Evolutionary conservation across 2,888 invertebrate species (phyloP), one percentile per base, ranked within the genome.

Genomic region (Ophraella communa): DNA sequence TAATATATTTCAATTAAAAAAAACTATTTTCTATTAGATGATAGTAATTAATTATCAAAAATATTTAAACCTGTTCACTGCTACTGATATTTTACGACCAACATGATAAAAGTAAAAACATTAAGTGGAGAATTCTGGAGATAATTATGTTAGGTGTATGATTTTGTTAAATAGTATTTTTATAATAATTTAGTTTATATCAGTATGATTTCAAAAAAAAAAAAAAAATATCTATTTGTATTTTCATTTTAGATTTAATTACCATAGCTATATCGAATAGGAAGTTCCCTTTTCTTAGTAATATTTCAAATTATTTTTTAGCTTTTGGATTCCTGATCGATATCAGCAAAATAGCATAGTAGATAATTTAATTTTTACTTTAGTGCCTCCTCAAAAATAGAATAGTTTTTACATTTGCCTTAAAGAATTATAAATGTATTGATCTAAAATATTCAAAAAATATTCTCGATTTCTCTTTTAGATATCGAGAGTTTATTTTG

Each of bases 361-460:
- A 54, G 20, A 45, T 61, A 53, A 45, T 23, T 52, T 24, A 51
- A 60, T 45, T 21, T 76, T 76, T 76, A 75, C 74, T 74, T 76
- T 75, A 76, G 76, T 76, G 75, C 76, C 76, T 76, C 74, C 74
- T 57, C 49, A 39, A 45, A 67, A 64, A 65, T 72, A 73, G 71
- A 68, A 74, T 74, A 72, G 74, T 73, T 74, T 76, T 70, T 73
- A 74, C 74, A 73, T 75, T 73, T 76, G 75, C 76, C 76, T 75
- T 76, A 74, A 58, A 49, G 47, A 65, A 56, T 61, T 60, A 59
- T 62, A 44, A 45, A 65, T 64, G 64, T 64, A 61, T 63, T 53
- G 51, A 63, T 55, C 49, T 53, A 51, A 57, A 56, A 61, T 65
- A 8, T 53, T 52, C 63, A 42, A 57, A 57, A 64, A 7, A 64